phyloP scores from a whole-genome alignment of 2,797 vertebrate species.

The Cuculus canorus region DNA sequence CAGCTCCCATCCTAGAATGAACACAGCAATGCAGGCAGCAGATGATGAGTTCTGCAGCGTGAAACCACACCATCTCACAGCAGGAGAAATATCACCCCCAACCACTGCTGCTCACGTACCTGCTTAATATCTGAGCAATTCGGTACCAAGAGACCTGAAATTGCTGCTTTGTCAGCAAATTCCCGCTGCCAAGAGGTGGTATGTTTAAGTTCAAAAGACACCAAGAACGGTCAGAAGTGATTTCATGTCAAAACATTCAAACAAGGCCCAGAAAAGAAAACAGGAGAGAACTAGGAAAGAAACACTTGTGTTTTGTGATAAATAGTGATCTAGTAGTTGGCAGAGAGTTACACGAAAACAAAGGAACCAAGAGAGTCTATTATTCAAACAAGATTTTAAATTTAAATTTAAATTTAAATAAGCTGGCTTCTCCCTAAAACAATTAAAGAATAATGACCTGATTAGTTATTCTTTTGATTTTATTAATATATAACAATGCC shows the following conservation, averaged over 20 bases:
- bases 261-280: constrained; percentile 26
- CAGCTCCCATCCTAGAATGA: constrained; percentile 23
- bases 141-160: constrained; percentile 52
- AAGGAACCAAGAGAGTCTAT: background rate
- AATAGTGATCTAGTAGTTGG: constrained; percentile 27
- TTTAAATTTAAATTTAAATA: background rate
- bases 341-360: constrained; percentile 31
- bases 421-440: background rate
- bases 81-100: constrained; percentile 49
- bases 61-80: constrained; percentile 34
- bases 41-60: background rate
- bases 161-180: constrained; percentile 48
- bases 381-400: background rate
- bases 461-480: background rate
- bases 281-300: background rate
- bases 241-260: constrained; percentile 63
- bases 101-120: constrained; percentile 38
- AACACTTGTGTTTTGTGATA: background rate
- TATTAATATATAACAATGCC: background rate
- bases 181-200: constrained; percentile 60
- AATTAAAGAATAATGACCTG: background rate
- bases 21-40: background rate
- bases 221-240: constrained; percentile 3
- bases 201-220: constrained; percentile 64
- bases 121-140: constrained; percentile 65